phyloP scores from a whole-genome alignment of 2,113 vertebrate genomes.

The Orycteropus afer region DNA sequence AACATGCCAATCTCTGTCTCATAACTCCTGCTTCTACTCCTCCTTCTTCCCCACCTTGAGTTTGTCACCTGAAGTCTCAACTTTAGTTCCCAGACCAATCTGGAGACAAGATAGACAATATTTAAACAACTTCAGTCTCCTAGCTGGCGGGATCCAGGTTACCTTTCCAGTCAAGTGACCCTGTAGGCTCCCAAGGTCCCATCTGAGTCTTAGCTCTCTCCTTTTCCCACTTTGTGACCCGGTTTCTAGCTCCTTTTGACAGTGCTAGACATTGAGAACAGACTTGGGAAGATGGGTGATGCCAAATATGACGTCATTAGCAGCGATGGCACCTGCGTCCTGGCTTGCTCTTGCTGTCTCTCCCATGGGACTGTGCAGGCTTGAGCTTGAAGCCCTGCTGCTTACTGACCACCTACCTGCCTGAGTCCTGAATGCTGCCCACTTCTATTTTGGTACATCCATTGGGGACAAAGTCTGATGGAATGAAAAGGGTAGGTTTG shows the following conservation, averaged over 20 bases:
- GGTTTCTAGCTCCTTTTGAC: neutral
- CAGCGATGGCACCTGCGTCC: neutral
- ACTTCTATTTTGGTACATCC: neutral
- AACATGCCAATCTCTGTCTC: neutral
- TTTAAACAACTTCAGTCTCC: neutral
- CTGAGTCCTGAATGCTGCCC: neutral
- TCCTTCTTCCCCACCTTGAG: neutral
- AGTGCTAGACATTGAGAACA: neutral
- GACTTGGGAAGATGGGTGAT: conserved; percentile 2
- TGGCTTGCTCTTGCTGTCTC: neutral
- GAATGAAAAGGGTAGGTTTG: conserved; percentile 9
- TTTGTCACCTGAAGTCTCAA: conserved; percentile 13
- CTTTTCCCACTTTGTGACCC: neutral
- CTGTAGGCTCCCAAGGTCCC: neutral
- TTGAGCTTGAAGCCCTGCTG: neutral
- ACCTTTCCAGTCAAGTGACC: neutral
- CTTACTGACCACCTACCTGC: neutral
- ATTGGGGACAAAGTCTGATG: neutral
- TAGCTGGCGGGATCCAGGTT: neutral
- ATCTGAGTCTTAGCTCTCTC: neutral
- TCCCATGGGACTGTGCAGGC: neutral
- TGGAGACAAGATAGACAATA: neutral
- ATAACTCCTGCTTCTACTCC: neutral
- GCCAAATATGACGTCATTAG: neutral
- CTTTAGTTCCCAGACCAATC: neutral